A percentile compares a stretch with the other conserved stretches of the same genome.
Evolutionary conservation across 2,113 vertebrate genomes (phyloP).

Genomic region (Thymallus thymallus): DNA sequence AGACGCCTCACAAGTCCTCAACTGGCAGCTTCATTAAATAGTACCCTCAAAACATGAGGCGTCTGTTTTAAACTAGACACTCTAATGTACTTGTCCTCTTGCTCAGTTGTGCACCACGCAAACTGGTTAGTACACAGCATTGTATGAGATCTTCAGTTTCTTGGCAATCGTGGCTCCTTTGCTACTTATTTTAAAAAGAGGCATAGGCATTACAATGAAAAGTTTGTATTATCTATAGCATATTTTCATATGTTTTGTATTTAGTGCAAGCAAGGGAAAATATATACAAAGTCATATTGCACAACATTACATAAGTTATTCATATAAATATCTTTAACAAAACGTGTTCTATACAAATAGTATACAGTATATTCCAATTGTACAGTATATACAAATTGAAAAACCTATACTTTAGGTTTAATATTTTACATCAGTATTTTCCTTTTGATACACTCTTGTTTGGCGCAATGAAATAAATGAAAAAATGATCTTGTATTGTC

Average conservation of each 20-base stretch:
- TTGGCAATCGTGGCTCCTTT: no score
- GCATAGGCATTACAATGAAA: not conserved
- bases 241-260: slow-evolving; percentile 21
- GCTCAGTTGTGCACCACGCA: no score
- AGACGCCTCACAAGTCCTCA: no score
- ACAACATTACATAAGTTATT: slow-evolving; percentile 58
- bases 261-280: slow-evolving; percentile 39
- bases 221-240: not conserved
- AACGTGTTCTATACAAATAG: not conserved
- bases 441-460: no score
- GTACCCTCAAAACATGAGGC: no score
- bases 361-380: not conserved
- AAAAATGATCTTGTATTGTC: not conserved
- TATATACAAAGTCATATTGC: slow-evolving; percentile 20
- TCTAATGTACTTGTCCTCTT: no score
- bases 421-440: not conserved
- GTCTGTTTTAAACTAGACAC: no score
- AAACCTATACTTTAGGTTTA: not conserved
- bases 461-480: not conserved
- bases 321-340: slow-evolving; percentile 23
- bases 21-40: no score
- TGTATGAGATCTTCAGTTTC: no score
- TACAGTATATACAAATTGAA: not conserved
- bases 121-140: no score
- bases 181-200: not conserved